phyloP scores from a whole-genome alignment of 1,140 invertebrate genomes.

The Heliconius eleuchia region DNA sequence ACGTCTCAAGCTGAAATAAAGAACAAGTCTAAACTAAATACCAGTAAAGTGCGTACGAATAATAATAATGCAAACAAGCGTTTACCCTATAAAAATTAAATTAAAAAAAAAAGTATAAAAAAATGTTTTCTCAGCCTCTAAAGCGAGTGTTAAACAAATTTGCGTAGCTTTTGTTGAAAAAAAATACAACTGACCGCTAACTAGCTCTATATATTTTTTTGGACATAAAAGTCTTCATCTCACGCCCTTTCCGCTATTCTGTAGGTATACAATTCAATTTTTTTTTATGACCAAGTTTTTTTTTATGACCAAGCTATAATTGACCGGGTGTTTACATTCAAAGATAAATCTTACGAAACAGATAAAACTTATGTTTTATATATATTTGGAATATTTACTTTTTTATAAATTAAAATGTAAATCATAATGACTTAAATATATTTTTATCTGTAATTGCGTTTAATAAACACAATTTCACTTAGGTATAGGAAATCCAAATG shows the following conservation, averaged over 20 bases:
- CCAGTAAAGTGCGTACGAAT: background rate
- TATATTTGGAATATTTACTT: background rate
- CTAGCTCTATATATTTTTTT: conserved; percentile 51
- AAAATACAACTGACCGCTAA: conserved; percentile 64
- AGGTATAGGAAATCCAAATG: background rate
- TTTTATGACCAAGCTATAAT: background rate
- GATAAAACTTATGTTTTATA: background rate
- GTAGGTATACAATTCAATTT: background rate
- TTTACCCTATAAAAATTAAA: conserved; percentile 51
- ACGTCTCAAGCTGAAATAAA: background rate
- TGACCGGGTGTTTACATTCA: background rate
- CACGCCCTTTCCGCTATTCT: conserved; percentile 47
- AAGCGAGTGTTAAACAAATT: conserved; percentile 61
- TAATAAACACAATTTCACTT: background rate
- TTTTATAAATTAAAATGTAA: too few relatives aligned
- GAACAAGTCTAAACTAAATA: background rate
- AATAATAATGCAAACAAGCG: too few relatives aligned
- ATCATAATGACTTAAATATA: background rate
- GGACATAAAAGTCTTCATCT: conserved; percentile 45
- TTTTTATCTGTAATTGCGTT: conserved; percentile 5
- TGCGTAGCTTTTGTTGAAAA: conserved; percentile 49
- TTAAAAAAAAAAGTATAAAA: conserved; percentile 49
- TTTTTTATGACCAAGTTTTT: background rate
- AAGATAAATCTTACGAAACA: background rate
- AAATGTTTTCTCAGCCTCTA: conserved; percentile 63